Evolutionary conservation across 2,888 invertebrate species (phyloP), one percentile per base, ranked within the genome.

Genomic region (Petrophora chlorosata): DNA sequence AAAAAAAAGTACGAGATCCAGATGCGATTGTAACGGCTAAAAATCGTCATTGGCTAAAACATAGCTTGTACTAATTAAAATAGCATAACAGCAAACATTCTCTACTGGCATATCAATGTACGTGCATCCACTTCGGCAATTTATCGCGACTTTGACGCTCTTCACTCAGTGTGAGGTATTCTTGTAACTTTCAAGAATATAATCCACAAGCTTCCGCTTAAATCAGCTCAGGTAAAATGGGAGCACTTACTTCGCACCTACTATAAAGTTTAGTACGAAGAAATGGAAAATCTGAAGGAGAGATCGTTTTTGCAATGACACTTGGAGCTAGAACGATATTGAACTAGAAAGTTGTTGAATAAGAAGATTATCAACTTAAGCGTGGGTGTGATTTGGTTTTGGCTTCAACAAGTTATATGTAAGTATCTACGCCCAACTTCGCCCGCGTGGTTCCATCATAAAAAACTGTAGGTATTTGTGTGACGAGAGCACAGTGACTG

Each of bases 141-240:
- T 82, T 83, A 81, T 82, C 63, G 75, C 64, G 63, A 72, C 65
- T 73, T 76, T 80, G 82, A 83, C 76, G 73, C 65, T 63, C 60
- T 67, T 61, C 63, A 67, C 71, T 73, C 45, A 19, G 46, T 51
- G 44, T 48, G 51, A 44, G 56, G 51, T 52, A 55, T 56, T 56
- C 52, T 56, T 59, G 46, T 14, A 40, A 42, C 40, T 49, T 40
- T 45, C 42, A 35, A 44, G 35, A 29, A 41, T 36, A 40, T 47
- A 33, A 39, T 43, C 45, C 22, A 48, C 39, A 40, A 46, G 29
- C 48, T 47, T 38, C 7, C 34, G 14, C 36, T 42, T 34, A 14
- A 40, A 13, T 33, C 23, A 46, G 39, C 39, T 48, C 32, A 35
- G 48, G 38, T 47, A 16, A 34, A 47, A 43, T 43, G 19, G 30